These are phyloP conservation scores for Phyllostomus discolor DNA, from an alignment of 2,113 vertebrate genomes.

Conservation along the genomic window DNA sequence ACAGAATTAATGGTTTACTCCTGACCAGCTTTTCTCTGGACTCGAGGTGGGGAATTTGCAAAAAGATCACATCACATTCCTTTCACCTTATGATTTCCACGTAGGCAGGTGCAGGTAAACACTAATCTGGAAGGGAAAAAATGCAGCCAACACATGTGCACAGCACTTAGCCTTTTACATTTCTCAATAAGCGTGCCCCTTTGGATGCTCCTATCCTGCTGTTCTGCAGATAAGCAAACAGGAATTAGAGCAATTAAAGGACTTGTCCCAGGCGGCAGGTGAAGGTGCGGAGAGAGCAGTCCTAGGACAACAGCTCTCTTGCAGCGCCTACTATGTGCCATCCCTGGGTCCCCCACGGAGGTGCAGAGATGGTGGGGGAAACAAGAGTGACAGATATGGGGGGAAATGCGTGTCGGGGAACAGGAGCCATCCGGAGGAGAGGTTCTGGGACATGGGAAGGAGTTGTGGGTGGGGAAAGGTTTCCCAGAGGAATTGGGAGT, in stretches of 20 bases:
- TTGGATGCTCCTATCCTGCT: not conserved
- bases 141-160: not conserved
- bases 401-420: not conserved
- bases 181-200: not conserved
- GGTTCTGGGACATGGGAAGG: not conserved
- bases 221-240: not conserved
- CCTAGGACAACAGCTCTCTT: too few species aligned
- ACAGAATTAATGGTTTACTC: conserved; percentile 48
- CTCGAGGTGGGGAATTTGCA: not conserved
- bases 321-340: not conserved
- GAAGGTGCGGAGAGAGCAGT: not conserved
- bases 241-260: not conserved
- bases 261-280: not conserved
- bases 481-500: not conserved
- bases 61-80: not conserved
- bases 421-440: not conserved
- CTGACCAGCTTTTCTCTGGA: not conserved
- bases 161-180: not conserved
- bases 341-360: too few species aligned
- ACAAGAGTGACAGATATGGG: not conserved
- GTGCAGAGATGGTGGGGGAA: rapidly evolving
- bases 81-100: conserved; percentile 32
- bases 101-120: not conserved
- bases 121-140: not conserved
- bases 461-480: not conserved